These are phyloP conservation scores for Archaeoteleia sp. DNA, from an alignment of 2,888 invertebrate genomes.

Conservation along the genomic window DNA sequence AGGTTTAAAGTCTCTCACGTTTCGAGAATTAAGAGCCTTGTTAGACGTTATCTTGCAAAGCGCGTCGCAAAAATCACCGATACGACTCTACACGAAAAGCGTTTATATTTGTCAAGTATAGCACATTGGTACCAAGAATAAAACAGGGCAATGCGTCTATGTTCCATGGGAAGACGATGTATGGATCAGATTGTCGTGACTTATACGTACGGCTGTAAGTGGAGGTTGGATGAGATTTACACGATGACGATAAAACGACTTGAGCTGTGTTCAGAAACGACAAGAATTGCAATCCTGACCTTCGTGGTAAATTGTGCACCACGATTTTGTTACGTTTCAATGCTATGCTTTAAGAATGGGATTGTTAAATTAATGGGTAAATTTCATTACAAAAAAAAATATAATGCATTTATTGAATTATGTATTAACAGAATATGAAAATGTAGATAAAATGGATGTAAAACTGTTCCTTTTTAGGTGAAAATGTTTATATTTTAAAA, in stretches of 20 bases:
- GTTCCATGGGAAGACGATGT: slow-evolving; percentile 49
- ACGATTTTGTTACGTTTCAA: slow-evolving; percentile 1
- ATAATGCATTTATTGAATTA: too few species aligned
- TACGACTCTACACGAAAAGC: slow-evolving; percentile 38
- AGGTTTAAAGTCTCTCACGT: slow-evolving; percentile 15
- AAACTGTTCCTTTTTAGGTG: too few species aligned
- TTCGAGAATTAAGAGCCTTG: slow-evolving; percentile 47
- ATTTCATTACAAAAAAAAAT: too few species aligned
- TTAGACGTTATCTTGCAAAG: slow-evolving; percentile 41
- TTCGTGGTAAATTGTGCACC: slow-evolving; percentile 21
- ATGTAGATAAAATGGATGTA: too few species aligned
- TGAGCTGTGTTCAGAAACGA: slow-evolving; percentile 25
- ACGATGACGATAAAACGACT: slow-evolving; percentile 44
- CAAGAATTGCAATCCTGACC: slow-evolving; percentile 29
- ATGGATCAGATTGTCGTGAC: slow-evolving; percentile 54
- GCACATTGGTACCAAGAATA: slow-evolving; percentile 28
- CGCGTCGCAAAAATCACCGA: slow-evolving; percentile 41
- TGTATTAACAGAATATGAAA: too few species aligned
- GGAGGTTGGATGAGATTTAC: slow-evolving; percentile 48
- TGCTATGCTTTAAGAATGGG: background rate
- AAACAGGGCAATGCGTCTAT: slow-evolving; percentile 48
- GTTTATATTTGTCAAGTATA: slow-evolving; percentile 43
- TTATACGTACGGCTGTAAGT: slow-evolving; percentile 44
- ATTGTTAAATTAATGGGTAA: background rate
- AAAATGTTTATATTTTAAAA: too few species aligned